A percentile compares a stretch with the other conserved stretches of the same genome.
Evolutionary conservation across 2,113 vertebrate species (phyloP).

Genomic region (Oxyruncus cristatus): DNA sequence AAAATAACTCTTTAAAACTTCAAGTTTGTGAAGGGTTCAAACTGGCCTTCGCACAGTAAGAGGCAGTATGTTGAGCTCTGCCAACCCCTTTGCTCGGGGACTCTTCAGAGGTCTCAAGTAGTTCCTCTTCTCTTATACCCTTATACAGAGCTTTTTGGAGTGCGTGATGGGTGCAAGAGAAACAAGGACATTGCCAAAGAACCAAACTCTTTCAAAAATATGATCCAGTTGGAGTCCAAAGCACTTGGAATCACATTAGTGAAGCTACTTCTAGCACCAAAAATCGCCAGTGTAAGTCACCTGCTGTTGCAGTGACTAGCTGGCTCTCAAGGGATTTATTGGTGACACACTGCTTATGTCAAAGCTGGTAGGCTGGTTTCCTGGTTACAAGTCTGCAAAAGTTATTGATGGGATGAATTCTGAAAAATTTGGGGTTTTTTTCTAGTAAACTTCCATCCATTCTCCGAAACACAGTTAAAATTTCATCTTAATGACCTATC

Average conservation of each 20-base stretch:
- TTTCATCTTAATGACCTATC: neutral
- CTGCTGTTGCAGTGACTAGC: neutral
- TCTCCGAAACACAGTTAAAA: neutral
- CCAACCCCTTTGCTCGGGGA: neutral
- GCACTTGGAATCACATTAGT: neutral
- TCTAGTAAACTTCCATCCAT: neutral
- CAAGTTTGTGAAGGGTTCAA: neutral
- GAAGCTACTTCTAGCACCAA: neutral
- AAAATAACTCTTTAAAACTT: neutral
- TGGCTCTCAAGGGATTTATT: neutral
- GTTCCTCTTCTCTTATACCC: neutral
- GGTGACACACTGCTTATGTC: neutral
- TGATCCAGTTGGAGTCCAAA: neutral
- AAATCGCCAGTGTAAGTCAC: neutral
- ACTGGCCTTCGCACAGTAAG: neutral
- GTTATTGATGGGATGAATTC: neutral
- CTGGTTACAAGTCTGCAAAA: neutral
- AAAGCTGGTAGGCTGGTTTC: neutral
- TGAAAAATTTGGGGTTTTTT: neutral
- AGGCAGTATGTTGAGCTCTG: accelerated
- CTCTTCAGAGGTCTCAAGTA: neutral
- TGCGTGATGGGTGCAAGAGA: neutral
- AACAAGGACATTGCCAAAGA: neutral
- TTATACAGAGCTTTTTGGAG: neutral
- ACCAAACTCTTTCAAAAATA: neutral